Evolutionary conservation across 2,113 vertebrate species (phyloP).

Genomic region (Geococcyx californianus): DNA sequence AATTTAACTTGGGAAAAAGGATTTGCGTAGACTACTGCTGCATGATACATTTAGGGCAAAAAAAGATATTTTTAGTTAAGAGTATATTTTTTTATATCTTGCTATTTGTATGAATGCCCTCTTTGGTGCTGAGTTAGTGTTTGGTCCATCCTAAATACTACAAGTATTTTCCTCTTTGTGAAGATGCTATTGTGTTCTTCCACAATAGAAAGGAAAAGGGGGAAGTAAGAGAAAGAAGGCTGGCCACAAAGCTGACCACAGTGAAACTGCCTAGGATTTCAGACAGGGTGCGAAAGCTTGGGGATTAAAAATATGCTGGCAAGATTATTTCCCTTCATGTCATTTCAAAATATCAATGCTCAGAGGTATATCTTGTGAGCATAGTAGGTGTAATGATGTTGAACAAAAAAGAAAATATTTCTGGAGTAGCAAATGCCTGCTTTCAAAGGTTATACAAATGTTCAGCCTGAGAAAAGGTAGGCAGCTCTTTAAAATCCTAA

Average conservation of each 20-base stretch:
- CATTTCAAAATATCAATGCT: background rate
- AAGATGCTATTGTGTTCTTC: slow-evolving; percentile 38
- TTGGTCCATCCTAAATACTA: slow-evolving; percentile 38
- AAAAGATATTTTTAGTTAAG: background rate
- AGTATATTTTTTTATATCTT: background rate
- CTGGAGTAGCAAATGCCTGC: background rate
- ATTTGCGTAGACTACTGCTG: background rate
- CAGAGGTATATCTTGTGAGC: background rate
- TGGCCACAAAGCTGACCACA: slow-evolving; percentile 1
- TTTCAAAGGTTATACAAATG: background rate
- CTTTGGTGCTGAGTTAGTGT: slow-evolving; percentile 2
- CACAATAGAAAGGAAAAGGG: slow-evolving; percentile 51
- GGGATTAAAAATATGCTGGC: background rate
- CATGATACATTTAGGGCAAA: background rate
- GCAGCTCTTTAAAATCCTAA: background rate
- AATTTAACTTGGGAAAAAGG: background rate
- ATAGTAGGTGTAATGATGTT: background rate
- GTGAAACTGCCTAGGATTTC: background rate
- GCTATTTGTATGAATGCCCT: background rate
- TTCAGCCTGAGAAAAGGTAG: background rate
- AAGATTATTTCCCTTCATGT: background rate
- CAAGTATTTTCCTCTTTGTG: slow-evolving; percentile 29
- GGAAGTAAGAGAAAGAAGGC: slow-evolving; percentile 28
- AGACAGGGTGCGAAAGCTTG: background rate
- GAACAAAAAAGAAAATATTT: background rate